Base-by-base conservation (phyloP, 35 echinoderm and acorn worm species). In the Heliocidaris tuberculata region DNA sequence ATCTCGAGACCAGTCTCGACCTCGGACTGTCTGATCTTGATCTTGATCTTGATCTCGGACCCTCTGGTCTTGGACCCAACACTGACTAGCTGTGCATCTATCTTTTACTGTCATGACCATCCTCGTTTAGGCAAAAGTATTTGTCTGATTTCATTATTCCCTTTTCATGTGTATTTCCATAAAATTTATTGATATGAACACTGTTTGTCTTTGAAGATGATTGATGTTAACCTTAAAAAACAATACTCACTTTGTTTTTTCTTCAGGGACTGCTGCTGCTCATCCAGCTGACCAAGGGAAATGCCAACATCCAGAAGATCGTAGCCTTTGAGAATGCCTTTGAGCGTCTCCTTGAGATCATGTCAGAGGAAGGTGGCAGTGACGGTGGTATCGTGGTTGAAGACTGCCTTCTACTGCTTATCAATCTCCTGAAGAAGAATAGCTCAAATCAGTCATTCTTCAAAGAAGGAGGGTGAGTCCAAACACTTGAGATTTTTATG, bases 251-350 rank as follows among this genome's bases (percentile, higher is more conserved):
- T 70, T 19, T 70, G 21, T 78, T 21, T 27, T 19, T 24, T 78
- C 65, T n/a, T 19, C 86, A 99, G 98, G 98, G 98, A 56, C 93
- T 99, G 6, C 93, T 99, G 15, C 94, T 97, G 12, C 90, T 99
- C 24, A 97, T 96, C 12, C 96, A 96, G 52, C 93, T 99, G 11
- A 99, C 98, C 16, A 97, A 97, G 86, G 94, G 96, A 27, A 99
- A 99, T 65, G 98, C 98, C 94, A 97, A 96, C 96, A 97, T 99
- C 87, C 98, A 99, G 95, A 99, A 99, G 94, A 99, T 99, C 86
- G 98, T 99, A 35, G 98, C 98, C 70, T 99, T 99, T 96, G 98
- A 99, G 95, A 99, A 99, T 92, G 98, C 98, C 78, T 99, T 99
- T 95, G 98, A 99, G 50, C 89, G 95, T 32, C 96, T 99, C 1